Percentiles rank a stretch among this genome's conserved stretches.
phyloP scores from a whole-genome alignment of 1,140 invertebrate species.

The Penaeus vannamei region DNA sequence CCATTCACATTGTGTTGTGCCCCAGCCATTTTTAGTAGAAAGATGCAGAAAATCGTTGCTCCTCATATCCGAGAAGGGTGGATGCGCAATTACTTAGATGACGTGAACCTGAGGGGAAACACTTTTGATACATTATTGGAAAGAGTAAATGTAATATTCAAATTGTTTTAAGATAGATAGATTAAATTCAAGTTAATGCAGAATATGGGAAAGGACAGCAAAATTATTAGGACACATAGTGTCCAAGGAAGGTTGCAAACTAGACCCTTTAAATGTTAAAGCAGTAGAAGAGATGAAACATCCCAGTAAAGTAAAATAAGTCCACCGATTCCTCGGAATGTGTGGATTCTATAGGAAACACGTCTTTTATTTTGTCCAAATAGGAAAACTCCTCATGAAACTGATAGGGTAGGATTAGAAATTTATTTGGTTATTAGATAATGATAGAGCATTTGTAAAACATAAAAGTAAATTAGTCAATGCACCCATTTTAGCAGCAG shows the following conservation, averaged over 20 bases:
- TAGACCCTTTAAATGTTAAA: background rate
- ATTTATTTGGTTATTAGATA: too few relatives aligned
- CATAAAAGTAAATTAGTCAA: too few relatives aligned
- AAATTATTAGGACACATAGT: constrained; percentile 20
- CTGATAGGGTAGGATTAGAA: too few relatives aligned
- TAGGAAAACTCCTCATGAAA: too few relatives aligned
- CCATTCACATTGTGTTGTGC: background rate
- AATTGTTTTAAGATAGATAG: background rate
- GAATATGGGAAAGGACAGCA: too few relatives aligned
- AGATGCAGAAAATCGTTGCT: background rate
- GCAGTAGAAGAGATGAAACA: background rate
- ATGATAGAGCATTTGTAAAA: too few relatives aligned
- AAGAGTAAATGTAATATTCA: background rate
- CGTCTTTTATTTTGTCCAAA: background rate
- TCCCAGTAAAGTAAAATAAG: background rate
- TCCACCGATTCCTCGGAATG: background rate
- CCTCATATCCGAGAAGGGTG: background rate
- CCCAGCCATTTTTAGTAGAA: background rate
- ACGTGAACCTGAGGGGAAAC: background rate
- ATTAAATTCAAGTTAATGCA: background rate
- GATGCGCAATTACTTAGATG: background rate
- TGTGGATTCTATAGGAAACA: constrained; percentile 2
- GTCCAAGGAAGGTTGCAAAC: background rate
- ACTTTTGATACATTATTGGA: background rate
- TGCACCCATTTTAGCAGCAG: too few relatives aligned